Conservation (phyloP, 2,113 vertebrate species). For the Heloderma charlesbogerti region DNA sequence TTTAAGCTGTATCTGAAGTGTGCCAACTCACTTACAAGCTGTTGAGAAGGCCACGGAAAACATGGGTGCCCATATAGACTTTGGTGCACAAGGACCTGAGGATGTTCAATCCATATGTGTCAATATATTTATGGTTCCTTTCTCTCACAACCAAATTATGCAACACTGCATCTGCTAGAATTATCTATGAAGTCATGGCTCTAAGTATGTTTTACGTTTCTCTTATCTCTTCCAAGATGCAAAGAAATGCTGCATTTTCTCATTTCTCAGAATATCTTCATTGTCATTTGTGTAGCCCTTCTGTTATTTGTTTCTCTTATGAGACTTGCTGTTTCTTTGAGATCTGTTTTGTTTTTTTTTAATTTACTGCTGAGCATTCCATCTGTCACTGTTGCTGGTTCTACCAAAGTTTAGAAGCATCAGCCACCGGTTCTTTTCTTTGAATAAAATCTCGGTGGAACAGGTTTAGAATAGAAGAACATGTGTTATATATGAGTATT, state of each 20-base stretch:
- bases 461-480: conserved; percentile 28
- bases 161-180: neutral
- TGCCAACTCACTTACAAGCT: neutral
- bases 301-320: conserved; percentile 4
- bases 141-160: neutral
- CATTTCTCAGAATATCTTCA: neutral
- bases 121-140: neutral
- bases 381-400: conserved; percentile 10
- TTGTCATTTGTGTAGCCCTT: conserved; percentile 4
- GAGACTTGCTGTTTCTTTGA: conserved; percentile 28
- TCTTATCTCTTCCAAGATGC: conserved; percentile 26
- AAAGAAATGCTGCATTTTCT: conserved; percentile 22
- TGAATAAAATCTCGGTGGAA: conserved; percentile 43
- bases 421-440: conserved; percentile 12
- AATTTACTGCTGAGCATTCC: conserved; percentile 31
- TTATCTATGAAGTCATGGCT: neutral
- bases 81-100: neutral
- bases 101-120: neutral
- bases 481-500: neutral
- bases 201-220: conserved; percentile 10
- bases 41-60: neutral
- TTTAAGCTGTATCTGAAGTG: neutral
- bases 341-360: neutral
- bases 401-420: conserved; percentile 40
- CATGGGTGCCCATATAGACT: neutral